Percentiles rank a stretch among this genome's conserved stretches.
phyloP scores from a whole-genome alignment of 2,113 vertebrate species.

The Neotragus pygmaeus region DNA sequence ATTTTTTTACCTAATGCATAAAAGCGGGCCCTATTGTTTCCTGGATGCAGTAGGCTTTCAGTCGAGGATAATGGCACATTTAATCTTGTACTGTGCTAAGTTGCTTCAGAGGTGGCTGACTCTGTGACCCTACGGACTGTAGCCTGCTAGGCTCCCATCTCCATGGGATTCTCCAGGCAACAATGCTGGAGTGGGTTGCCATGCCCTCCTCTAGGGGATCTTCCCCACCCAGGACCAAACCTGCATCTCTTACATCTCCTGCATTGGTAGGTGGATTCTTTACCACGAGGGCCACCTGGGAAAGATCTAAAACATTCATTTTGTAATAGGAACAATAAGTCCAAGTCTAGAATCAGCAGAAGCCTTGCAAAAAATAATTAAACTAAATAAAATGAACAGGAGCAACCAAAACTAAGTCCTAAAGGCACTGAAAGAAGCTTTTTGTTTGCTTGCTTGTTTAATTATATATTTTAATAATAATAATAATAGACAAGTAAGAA shows the following conservation, averaged over 20 bases:
- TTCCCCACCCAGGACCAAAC: not conserved
- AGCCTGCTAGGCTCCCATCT: not conserved
- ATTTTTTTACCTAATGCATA: not conserved
- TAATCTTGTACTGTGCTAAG: not conserved
- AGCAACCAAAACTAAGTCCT: not conserved
- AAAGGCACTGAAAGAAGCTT: not conserved
- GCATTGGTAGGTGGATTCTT: not conserved
- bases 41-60: not conserved
- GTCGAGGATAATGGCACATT: not conserved
- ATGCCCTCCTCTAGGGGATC: not conserved
- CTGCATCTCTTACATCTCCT: not conserved
- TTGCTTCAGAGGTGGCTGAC: not conserved
- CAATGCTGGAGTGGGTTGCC: not conserved
- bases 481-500: not conserved
- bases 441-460: not conserved
- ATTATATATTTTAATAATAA: slow-evolving; percentile 16
- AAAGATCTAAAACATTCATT: not conserved
- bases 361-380: not conserved
- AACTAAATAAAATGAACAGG: not conserved
- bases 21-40: not conserved
- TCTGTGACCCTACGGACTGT: not conserved
- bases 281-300: not conserved
- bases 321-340: not conserved
- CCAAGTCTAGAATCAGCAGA: not conserved
- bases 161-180: not conserved